Conservation (phyloP, 2,888 invertebrate species). For the Dilophus febrilis region DNA sequence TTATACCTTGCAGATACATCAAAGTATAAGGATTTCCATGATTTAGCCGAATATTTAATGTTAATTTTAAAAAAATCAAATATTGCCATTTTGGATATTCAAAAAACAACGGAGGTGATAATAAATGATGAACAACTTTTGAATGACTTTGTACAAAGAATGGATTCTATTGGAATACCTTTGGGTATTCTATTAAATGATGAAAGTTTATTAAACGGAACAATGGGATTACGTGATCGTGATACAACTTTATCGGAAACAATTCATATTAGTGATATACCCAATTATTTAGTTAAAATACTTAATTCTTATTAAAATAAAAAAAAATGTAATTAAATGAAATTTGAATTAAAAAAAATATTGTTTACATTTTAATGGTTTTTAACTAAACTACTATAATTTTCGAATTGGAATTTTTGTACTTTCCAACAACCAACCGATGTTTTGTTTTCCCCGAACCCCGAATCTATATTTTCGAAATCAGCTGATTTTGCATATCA, state of each 20-base stretch:
- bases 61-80: constrained; percentile 33
- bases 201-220: constrained; percentile 49
- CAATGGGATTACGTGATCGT: constrained; percentile 44
- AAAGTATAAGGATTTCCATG: constrained; percentile 30
- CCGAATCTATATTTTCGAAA: too few species aligned
- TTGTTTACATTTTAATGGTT: too few species aligned
- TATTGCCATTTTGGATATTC: constrained; percentile 25
- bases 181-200: constrained; percentile 55
- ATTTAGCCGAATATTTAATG: constrained; percentile 37
- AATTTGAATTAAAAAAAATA: too few species aligned
- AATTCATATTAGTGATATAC: constrained; percentile 48
- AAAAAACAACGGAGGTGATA: constrained; percentile 16
- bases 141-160: constrained; percentile 10
- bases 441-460: too few species aligned
- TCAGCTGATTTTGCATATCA: too few species aligned
- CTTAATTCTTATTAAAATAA: constrained; percentile 34
- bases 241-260: constrained; percentile 54
- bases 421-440: too few species aligned
- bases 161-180: constrained; percentile 48
- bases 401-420: too few species aligned
- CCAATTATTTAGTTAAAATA: constrained; percentile 38
- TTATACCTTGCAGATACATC: constrained; percentile 15
- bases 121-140: not conserved
- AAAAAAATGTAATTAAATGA: too few species aligned
- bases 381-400: too few species aligned